These are phyloP conservation scores for Apostichopus japonicus DNA, from an alignment of 35 echinoderm and acorn worm genomes.

Conservation along the genomic window DNA sequence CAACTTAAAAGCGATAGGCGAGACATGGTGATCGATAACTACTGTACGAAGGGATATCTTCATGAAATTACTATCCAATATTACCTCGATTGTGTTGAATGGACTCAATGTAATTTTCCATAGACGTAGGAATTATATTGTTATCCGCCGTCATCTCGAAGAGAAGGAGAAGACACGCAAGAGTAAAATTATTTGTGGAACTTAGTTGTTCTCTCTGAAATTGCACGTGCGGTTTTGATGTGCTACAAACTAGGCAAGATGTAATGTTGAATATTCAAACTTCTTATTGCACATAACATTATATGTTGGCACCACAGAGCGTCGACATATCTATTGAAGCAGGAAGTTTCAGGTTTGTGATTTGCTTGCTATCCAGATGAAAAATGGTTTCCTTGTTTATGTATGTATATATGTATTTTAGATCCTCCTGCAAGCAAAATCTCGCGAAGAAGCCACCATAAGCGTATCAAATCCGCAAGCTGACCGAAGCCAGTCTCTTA, in stretches of 20 bases:
- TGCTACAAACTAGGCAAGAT: background rate
- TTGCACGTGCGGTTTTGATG: background rate
- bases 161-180: background rate
- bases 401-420: too few species aligned
- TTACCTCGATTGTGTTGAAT: constrained; percentile 86
- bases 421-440: too few species aligned
- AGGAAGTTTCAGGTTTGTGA: too few species aligned
- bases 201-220: background rate
- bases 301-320: too few species aligned
- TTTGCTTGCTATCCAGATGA: too few species aligned
- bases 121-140: constrained; percentile 60
- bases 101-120: constrained; percentile 77
- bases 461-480: too few species aligned
- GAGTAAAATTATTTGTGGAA: background rate
- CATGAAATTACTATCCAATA: background rate
- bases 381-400: too few species aligned
- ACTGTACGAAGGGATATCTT: background rate
- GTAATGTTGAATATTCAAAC: background rate
- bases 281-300: too few species aligned
- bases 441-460: too few species aligned
- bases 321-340: too few species aligned
- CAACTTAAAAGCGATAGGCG: too few species aligned
- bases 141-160: constrained; percentile 48
- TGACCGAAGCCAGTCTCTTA: too few species aligned
- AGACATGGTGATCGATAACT: background rate